Conservation (phyloP, 2,888 invertebrate genomes). For the Epiblema foenella region DNA sequence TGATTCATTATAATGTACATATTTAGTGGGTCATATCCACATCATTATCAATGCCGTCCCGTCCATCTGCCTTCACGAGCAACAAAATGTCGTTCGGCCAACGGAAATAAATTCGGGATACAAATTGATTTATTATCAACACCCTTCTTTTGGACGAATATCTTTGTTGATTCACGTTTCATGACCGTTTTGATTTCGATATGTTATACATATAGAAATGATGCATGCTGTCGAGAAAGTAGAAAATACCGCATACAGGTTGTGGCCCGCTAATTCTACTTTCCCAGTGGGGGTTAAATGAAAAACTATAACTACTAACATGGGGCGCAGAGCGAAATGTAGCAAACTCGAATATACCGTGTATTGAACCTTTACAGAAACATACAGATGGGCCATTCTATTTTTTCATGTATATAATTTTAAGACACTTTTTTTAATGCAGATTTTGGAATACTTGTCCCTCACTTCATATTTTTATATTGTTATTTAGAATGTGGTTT, state of each 20-base stretch:
- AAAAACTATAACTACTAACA: not conserved
- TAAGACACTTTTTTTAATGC: too few species aligned
- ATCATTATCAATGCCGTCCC: slow-evolving; percentile 31
- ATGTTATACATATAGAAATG: too few species aligned
- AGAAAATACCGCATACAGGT: too few species aligned
- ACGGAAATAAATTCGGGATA: slow-evolving; percentile 65
- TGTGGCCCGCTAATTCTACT: too few species aligned
- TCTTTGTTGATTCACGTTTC: slow-evolving; percentile 52
- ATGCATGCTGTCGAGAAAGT: too few species aligned
- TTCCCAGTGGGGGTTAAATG: not conserved
- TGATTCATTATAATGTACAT: too few species aligned
- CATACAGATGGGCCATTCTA: too few species aligned
- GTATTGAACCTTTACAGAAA: not conserved
- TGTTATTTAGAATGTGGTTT: too few species aligned
- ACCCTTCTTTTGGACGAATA: slow-evolving; percentile 56
- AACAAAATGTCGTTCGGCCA: slow-evolving; percentile 62
- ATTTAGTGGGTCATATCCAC: slow-evolving; percentile 46
- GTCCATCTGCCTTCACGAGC: slow-evolving; percentile 46
- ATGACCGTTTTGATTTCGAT: not conserved
- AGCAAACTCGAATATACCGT: not conserved
- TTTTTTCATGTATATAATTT: too few species aligned
- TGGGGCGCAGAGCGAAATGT: too few species aligned
- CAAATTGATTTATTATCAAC: slow-evolving; percentile 67
- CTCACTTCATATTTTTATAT: too few species aligned
- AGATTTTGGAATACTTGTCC: too few species aligned